A percentile compares a stretch with the other conserved stretches of the same genome.
These are phyloP conservation scores for Varroa destructor DNA, from an alignment of 1,140 invertebrate species.

Conservation along the genomic window DNA sequence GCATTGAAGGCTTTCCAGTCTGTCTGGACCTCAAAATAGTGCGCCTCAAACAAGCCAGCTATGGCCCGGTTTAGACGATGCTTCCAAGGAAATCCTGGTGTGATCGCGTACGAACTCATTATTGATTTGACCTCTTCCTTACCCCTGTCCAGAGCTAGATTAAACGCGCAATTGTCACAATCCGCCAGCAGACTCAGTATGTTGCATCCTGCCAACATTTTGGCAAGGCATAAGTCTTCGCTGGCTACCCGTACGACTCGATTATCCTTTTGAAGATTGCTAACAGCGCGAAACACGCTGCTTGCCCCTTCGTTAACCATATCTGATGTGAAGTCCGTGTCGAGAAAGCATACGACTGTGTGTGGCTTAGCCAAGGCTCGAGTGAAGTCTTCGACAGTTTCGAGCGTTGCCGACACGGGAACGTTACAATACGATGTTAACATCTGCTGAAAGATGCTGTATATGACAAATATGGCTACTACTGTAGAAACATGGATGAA, in stretches of 20 bases:
- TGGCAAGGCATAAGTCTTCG: not conserved
- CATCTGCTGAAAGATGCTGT: not conserved
- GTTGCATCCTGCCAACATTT: not conserved
- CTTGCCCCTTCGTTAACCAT: not conserved
- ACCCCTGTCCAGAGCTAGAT: constrained; percentile 4
- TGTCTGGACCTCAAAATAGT: not conserved
- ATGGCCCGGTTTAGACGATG: constrained; percentile 1
- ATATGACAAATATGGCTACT: not conserved
- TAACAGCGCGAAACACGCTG: constrained; percentile 1
- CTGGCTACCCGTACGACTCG: not conserved
- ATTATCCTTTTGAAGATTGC: not conserved
- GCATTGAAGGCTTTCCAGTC: not conserved
- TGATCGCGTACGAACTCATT: constrained; percentile 29
- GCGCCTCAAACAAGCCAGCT: not conserved
- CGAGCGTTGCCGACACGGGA: constrained; percentile 1
- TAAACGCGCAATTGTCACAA: constrained; percentile 21
- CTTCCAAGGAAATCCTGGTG: constrained; percentile 27
- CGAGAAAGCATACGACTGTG: constrained; percentile 7
- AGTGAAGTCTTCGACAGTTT: not conserved
- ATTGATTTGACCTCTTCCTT: constrained; percentile 23
- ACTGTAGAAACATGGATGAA: not conserved
- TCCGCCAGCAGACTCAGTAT: constrained; percentile 12
- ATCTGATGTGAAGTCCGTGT: constrained; percentile 24
- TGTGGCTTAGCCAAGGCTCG: not conserved
- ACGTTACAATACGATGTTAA: not conserved